Evolutionary conservation across 2,113 vertebrate species (phyloP), one percentile per base, ranked within the genome.

Genomic region (Anoura caudifer): DNA sequence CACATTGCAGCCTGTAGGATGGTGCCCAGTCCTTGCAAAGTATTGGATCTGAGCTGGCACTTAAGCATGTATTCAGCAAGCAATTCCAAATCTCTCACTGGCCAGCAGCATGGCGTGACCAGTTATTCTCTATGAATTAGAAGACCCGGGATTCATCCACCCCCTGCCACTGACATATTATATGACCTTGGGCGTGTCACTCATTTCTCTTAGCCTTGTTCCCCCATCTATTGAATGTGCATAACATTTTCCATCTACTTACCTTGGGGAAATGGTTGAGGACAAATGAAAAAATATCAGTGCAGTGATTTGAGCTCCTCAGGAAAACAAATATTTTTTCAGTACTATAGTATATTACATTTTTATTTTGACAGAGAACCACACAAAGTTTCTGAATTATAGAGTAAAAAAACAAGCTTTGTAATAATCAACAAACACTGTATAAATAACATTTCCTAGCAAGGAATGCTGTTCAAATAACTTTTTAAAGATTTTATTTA

Each of bases 161-260:
- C 36, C 56, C 50, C 56, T 80, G 61, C 45, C 15, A 50, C 86
- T 97, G 94, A 96, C 50, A 38, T 89, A 89, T 54, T 61, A 4
- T 4, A 13, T 96, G 96, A 90, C 97, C 93, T 96, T 95, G 93
- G 96, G 63, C 93, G 77, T 96, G 86, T 91, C 79, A 19, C 91
- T 97, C 94, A 94, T 95, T 95, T 95, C 92, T 98, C 93, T 96
- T 97, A 96, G 96, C 95, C 47, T 95, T 72, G 56, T 97, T 96
- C 92, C 92, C 52, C n/a, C 8, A n/a, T 41, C 38, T 73, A 17
- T 43, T 95, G 80, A 83, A 91, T 79, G 45, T 83, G 36, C 67
- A 41, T 79, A 96, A 95, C 50, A 95, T 43, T 97, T 97, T 96
- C 89, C 73, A 73, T 52, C 88, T 81, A 70, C 90, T 95, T 94